phyloP scores from a whole-genome alignment of 2,797 vertebrate genomes.

The Chlorospingus flavigularis region DNA sequence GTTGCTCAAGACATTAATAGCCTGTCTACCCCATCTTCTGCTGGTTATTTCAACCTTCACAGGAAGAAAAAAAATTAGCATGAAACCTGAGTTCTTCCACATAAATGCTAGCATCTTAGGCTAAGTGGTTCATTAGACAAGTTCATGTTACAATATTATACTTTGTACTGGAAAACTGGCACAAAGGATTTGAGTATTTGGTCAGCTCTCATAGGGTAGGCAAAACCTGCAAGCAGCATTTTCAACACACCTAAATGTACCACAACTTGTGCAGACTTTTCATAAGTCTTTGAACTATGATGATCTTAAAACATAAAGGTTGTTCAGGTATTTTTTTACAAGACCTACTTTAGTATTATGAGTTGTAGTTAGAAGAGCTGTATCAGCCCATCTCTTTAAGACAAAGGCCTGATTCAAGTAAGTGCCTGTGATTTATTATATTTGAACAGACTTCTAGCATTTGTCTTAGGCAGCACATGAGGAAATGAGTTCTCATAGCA shows the following conservation, averaged over 20 bases:
- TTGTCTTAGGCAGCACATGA: background rate
- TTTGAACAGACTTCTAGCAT: background rate
- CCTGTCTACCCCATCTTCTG: background rate
- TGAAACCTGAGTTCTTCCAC: background rate
- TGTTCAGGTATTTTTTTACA: background rate
- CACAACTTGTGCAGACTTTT: background rate
- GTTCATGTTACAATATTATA: background rate
- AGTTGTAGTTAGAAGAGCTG: background rate
- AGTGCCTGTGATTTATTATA: background rate
- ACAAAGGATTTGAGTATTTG: background rate
- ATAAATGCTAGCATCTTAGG: background rate
- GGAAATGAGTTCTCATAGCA: background rate
- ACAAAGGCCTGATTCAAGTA: background rate
- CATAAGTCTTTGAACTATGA: background rate
- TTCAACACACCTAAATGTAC: background rate
- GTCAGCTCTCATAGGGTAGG: background rate
- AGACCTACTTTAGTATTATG: background rate
- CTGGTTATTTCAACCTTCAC: background rate
- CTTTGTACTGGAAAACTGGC: background rate
- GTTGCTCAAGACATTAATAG: background rate
- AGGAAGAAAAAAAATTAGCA: background rate
- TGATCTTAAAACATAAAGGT: background rate
- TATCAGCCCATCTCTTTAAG: background rate
- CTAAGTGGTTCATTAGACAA: background rate
- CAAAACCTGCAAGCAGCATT: background rate